Evolutionary conservation across 2,797 vertebrate species (phyloP).

Genomic region (Enteromius viviparus): DNA sequence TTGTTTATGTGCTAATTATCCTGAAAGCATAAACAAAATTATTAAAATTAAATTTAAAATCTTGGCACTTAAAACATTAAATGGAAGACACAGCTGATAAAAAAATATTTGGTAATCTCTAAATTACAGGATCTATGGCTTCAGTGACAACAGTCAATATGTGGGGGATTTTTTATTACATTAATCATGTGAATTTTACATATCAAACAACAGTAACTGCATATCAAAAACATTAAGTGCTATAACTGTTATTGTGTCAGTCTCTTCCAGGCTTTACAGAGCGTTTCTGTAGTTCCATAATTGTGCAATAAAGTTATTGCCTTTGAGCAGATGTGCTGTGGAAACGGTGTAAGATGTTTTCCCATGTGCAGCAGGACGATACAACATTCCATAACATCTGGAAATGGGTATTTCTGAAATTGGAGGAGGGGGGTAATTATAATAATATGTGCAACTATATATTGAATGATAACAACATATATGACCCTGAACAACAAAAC

Average conservation of each 20-base stretch:
- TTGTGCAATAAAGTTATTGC: slow-evolving; percentile 79
- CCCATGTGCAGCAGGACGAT: slow-evolving; percentile 83
- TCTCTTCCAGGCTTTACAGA: slow-evolving; percentile 59
- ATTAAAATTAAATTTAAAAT: not conserved
- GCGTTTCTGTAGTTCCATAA: slow-evolving; percentile 57
- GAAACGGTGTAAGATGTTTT: slow-evolving; percentile 60
- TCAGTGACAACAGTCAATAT: not conserved
- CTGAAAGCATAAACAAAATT: not conserved
- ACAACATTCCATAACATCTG: slow-evolving; percentile 90
- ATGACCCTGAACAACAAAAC: not conserved
- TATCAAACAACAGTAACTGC: slow-evolving; percentile 33
- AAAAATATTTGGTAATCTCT: not conserved
- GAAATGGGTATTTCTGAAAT: slow-evolving; percentile 83
- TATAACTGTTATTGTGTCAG: slow-evolving; percentile 52
- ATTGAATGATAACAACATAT: not conserved
- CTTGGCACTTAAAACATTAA: not conserved
- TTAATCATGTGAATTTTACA: slow-evolving; percentile 25
- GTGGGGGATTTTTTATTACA: not conserved
- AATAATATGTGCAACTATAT: not conserved
- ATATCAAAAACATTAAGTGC: slow-evolving; percentile 34
- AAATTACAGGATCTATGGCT: not conserved
- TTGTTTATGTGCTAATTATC: not conserved
- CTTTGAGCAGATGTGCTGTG: slow-evolving; percentile 64
- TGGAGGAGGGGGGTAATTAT: not conserved
- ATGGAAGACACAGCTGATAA: not conserved